Evolutionary conservation across 2,113 vertebrate genomes (phyloP), one percentile per base, ranked within the genome.

Genomic region (Cricetomys ansorgei): DNA sequence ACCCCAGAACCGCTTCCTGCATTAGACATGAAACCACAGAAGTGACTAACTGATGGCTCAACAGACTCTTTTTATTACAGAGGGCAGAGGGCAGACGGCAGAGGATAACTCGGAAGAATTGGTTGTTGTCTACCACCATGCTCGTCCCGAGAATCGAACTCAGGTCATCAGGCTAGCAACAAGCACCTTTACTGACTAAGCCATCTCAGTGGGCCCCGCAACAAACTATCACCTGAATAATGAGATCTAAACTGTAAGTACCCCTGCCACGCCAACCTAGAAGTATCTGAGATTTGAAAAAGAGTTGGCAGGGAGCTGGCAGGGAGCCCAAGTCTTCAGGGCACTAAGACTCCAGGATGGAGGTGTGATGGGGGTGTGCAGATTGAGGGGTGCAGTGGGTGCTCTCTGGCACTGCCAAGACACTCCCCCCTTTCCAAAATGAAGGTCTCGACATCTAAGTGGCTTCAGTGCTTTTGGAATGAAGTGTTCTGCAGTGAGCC

Each of bases 171-270:
- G 57, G 55, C 15, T 43, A 57, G 57, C 57, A 31, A 7, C 19
- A 25, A 53, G 59, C 45, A 15, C 80, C 31, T 67, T 67, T 50
- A 25, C 11, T 37, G 37, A 9, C 45, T n/a, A 64, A 69, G 43
- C 31, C 31, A 69, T 50, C 45, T 86, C 59, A 25, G 29, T 48
- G 27, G 27, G 5, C 45, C 27, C 50, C 55, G 11, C 88, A 95
- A 70, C 48, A 37, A 91, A 62, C 48, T 77, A 43, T 31, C 72
- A 76, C 89, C 85, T 89, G 93, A 70, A 67, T 91, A 81, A 95
- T 81, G 40, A 81, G 88, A 76, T 95, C 15, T 40, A 88, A 80
- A n/a, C 62, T 75, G 29, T 45, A 77, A 70, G n/a, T 64, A 19
- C 1, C 13, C 37, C 1, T 19, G 45, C 17, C 5, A 64, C 50